Base-by-base conservation (phyloP, 2,888 invertebrate genomes). In the Coleophora deauratella region DNA sequence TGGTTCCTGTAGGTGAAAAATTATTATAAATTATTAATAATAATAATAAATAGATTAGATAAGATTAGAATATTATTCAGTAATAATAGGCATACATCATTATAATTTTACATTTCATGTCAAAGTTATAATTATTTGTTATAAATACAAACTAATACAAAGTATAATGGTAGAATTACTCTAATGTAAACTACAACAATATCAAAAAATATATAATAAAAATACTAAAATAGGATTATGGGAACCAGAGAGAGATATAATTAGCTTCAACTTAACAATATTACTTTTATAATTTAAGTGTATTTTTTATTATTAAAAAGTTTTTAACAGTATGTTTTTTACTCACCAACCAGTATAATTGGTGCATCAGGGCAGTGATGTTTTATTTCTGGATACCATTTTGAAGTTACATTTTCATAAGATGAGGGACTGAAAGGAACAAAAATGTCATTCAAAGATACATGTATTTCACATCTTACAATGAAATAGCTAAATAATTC, bases 361-460 rank as follows among this genome's bases (percentile, higher is more conserved):
- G 99, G 99, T 53, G 98, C 98, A 88, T 99, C 98, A 49, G 99
- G 98, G 88, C 99, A 99, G 79, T 99, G 99, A 84, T 99, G 99
- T 86, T 98, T 97, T 63, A 99, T 98, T 90, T 99, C 99, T 54
- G 99, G 99, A 86, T 97, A 97, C 99, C 99, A 99, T 88, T 99
- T 99, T 55, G 97, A 97, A 67, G 96, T 96, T 51, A 99, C 98
- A 90, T 99, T 99, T 88, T 99, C 99, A 88, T 98, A 99, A 38
- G 99, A 99, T 40, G 98, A 98, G 50, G 99, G 99, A 78, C 98
- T 97, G 69, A 45, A 82, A 37, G 15, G 6, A 33, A 13, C n/a
- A 21, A 21, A 31, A 21, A 21, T 21, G 21, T n/a, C n/a, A n/a
- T n/a, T n/a, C n/a, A 6, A 6, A 6, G 21, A 4, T 21, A 6